phyloP scores from a whole-genome alignment of 2,888 invertebrate genomes.

The Sinohyriopsis cumingii region DNA sequence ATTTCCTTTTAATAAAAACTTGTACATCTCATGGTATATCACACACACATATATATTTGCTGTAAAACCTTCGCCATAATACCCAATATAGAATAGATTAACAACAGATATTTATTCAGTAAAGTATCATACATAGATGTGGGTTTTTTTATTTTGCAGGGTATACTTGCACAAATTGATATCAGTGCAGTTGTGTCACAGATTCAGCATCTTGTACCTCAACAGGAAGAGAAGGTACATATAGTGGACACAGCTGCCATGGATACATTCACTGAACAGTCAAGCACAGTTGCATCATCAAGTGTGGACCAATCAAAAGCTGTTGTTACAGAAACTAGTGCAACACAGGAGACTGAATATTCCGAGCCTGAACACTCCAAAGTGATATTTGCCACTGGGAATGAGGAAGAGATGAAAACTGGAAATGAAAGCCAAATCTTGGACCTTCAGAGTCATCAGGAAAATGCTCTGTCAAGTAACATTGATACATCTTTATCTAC shows the following conservation, averaged over 20 bases:
- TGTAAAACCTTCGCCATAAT: too few species aligned
- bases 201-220: conserved; percentile 54
- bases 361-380: conserved; percentile 1
- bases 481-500: conserved; percentile 8
- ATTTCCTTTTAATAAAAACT: too few species aligned
- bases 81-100: too few species aligned
- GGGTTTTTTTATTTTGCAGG: conserved; percentile 10
- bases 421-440: not conserved
- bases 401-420: conserved; percentile 17
- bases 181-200: conserved; percentile 37
- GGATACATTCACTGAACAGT: conserved; percentile 5
- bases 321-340: not conserved
- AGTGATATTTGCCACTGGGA: conserved; percentile 24
- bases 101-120: too few species aligned
- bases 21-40: too few species aligned
- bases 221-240: conserved; percentile 26
- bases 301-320: conserved; percentile 4
- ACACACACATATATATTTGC: too few species aligned
- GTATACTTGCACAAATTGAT: conserved; percentile 50
- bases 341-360: not conserved
- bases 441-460: conserved; percentile 12
- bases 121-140: too few species aligned
- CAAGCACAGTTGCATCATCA: conserved; percentile 4
- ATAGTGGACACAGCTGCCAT: conserved; percentile 4
- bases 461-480: conserved; percentile 16